Base-by-base conservation (phyloP, 2,113 vertebrate species). In the Dolichallabes microphthalmus region DNA sequence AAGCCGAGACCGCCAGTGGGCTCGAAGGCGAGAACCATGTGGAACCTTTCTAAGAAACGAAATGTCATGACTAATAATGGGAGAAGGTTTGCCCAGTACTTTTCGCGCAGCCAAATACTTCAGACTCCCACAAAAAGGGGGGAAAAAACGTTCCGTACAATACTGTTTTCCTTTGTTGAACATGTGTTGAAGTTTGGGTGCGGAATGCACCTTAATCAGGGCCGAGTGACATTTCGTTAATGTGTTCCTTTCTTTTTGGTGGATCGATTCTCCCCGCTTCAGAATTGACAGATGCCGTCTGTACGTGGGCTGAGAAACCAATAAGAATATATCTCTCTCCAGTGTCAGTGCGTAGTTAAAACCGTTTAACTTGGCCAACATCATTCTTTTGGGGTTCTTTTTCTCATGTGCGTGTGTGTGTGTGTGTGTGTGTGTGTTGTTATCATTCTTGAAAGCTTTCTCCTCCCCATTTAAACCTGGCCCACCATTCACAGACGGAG, bases 1-100 rank as follows among this genome's bases (percentile, higher is more conserved):
- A 25, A 35, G 85, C 74, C 60, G 63, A 75, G 52, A 57, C 60
- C 57, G 22, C 55, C 30, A 14, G 80, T 39, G 63, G 82, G 78
- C 45, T 60, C 27, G 73, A 27, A 52, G n/a, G 75, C 58, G 22
- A 73, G 63, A 61, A 80, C 84, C 85, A 80, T 86, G 85, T 85
- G 83, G 85, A 88, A 85, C 84, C 82, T 88, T 87, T 88, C 88
- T 88, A 84, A 80, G 85, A 88, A 88, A 89, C 87, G 73, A 90
- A 86, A 87, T 80, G 82, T 85, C 87, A 80, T 66, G 86, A 88
- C 60, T 87, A 85, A 87, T 88, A 89, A 88, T 77, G 61, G 78
- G 57, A 85, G 84, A 80, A 60, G 35, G 50, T 74, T 86, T 85
- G 55, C 66, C 55, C 61, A 52, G 64, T 45, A 30, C 66, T 66